phyloP scores from a whole-genome alignment of 2,888 invertebrate species.

The Phengaris alcon region DNA sequence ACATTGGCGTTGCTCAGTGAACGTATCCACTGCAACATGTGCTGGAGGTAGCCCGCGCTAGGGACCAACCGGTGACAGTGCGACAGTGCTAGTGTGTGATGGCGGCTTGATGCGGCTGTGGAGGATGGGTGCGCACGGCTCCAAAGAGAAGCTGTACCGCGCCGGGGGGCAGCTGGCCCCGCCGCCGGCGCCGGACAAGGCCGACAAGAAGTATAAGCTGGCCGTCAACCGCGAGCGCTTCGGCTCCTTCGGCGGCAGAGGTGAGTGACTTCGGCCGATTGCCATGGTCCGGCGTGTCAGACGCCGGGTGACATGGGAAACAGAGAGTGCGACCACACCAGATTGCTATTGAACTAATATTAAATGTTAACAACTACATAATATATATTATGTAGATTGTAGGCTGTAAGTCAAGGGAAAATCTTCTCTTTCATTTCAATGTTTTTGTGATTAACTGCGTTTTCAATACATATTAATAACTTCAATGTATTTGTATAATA shows the following conservation, averaged over 20 bases:
- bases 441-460: no score
- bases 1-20: neutral
- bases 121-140: slow-evolving; percentile 87
- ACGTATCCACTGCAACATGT: neutral
- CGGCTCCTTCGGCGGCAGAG: slow-evolving; percentile 84
- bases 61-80: neutral
- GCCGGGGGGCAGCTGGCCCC: slow-evolving; percentile 82
- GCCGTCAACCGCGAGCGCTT: slow-evolving; percentile 84
- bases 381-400: no score
- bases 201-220: slow-evolving; percentile 73
- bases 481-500: no score
- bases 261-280: slow-evolving; percentile 53
- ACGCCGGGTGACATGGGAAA: no score
- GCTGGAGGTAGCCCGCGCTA: neutral
- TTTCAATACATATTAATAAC: no score
- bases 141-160: slow-evolving; percentile 85
- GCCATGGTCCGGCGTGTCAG: no score
- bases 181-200: slow-evolving; percentile 70
- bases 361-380: no score
- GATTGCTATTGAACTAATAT: no score
- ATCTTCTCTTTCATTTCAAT: no score
- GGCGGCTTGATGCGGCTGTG: slow-evolving; percentile 60
- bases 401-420: no score
- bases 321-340: no score
- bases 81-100: slow-evolving; percentile 47